Base-by-base conservation (phyloP, 2,113 vertebrate species). In the Climacteris rufus region DNA sequence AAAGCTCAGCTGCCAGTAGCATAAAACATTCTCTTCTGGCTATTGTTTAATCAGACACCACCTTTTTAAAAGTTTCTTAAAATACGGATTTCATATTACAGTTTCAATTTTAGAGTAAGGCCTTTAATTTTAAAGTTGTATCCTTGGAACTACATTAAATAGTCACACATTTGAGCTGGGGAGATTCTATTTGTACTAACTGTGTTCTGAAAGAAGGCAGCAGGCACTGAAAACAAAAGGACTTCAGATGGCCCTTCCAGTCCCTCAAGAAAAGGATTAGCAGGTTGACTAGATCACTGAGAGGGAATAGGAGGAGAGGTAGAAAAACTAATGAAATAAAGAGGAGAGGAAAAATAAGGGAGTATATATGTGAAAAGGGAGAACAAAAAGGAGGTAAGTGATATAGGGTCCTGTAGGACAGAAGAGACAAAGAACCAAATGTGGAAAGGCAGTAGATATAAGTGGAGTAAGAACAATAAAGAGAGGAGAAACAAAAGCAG, bases 401-500 rank as follows among this genome's bases (percentile, higher is more conserved):
- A 35, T 54, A 44, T 0, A 42, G 44, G 23, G 8, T 13, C 42
- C 50, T 1, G 0, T 5, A 91, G 9, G 39, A 78, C 12, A 76
- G n/a, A 49, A 79, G 23, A 25, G 1, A 0, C 10, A 65, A 49
- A 89, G 52, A 37, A 14, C 11, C 35, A 66, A 39, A 13, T 24
- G 22, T 74, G 33, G 35, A 74, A 88, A 74, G 15, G 35, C 23
- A 66, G 39, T 6, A 77, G 42, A 30, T 44, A 11, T 3, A 59
- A 70, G 21, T 37, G 28, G 13, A 80, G 28, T 8, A 57, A 90
- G 25, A 86, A 74, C 24, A 69, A 56, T 39, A 35, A 56, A 52
- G 52, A 66, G 18, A 57, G 20, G 7, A 39, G 50, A 19, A 69
- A 68, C 16, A 65, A 86, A 90, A 81, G 44, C 47, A 75, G 60